Percentiles rank a stretch among this genome's conserved stretches.
phyloP scores from a whole-genome alignment of 2,888 invertebrate genomes.

The Andrena trimmerana region DNA sequence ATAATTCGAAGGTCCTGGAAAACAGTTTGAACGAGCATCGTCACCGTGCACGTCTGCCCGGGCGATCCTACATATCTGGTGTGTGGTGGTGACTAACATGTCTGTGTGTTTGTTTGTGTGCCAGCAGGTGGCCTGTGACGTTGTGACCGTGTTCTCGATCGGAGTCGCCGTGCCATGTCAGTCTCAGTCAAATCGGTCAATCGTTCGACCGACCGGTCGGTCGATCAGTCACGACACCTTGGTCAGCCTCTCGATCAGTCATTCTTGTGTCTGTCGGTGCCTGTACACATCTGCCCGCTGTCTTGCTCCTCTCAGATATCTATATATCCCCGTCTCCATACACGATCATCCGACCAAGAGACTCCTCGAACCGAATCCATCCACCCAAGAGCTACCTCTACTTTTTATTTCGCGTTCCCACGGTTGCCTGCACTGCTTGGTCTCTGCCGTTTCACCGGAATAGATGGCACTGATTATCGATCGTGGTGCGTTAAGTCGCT shows the following conservation, averaged over 20 bases:
- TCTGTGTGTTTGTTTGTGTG: slow-evolving; percentile 85
- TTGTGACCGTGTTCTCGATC: slow-evolving; percentile 85
- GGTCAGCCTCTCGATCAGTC: slow-evolving; percentile 75
- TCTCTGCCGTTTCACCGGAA: slow-evolving; percentile 34
- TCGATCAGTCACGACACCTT: slow-evolving; percentile 70
- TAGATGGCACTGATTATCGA: slow-evolving; percentile 40
- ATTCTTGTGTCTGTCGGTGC: slow-evolving; percentile 81
- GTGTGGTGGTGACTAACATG: slow-evolving; percentile 85
- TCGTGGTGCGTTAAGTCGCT: slow-evolving; percentile 28
- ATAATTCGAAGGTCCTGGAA: not conserved
- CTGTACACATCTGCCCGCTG: slow-evolving; percentile 68
- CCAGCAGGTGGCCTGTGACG: slow-evolving; percentile 86
- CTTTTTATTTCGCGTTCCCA: slow-evolving; percentile 37
- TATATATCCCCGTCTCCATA: slow-evolving; percentile 29
- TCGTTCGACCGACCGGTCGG: slow-evolving; percentile 63
- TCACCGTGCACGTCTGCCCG: slow-evolving; percentile 68
- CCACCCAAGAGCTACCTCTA: slow-evolving; percentile 51
- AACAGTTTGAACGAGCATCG: not conserved
- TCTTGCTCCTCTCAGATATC: slow-evolving; percentile 40
- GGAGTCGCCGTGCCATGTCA: slow-evolving; percentile 85
- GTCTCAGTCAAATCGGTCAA: slow-evolving; percentile 78
- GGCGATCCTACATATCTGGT: slow-evolving; percentile 73
- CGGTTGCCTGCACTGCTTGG: slow-evolving; percentile 40
- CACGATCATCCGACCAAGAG: slow-evolving; percentile 41
- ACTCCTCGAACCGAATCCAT: slow-evolving; percentile 51